Percentiles rank a stretch among this genome's conserved stretches.
phyloP scores from a whole-genome alignment of 1,140 invertebrate species.

The Drosophila pandora region DNA sequence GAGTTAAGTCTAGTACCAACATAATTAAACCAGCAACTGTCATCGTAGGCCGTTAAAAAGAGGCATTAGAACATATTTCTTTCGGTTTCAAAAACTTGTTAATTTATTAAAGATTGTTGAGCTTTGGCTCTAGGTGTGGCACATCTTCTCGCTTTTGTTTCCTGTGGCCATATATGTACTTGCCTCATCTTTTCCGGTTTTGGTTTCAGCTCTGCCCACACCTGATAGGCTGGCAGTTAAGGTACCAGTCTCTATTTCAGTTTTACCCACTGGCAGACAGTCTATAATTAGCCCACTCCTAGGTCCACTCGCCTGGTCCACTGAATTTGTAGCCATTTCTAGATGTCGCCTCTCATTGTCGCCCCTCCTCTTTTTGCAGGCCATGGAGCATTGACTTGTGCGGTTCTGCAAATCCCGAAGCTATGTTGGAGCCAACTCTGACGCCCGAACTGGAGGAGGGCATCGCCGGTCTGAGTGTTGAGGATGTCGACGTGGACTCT shows the following conservation, averaged over 20 bases:
- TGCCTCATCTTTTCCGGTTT: constrained; percentile 7
- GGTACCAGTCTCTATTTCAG: constrained; percentile 16
- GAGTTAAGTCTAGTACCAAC: background rate
- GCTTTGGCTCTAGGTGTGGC: background rate
- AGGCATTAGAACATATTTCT: no score
- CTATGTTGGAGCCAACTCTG: constrained; percentile 62
- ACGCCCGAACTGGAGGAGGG: constrained; percentile 50
- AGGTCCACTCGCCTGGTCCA: constrained; percentile 19
- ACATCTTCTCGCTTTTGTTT: background rate
- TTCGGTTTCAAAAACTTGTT: no score
- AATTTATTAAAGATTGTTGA: no score
- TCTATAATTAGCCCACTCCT: constrained; percentile 45
- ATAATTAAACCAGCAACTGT: constrained; percentile 1
- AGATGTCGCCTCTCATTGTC: constrained; percentile 28
- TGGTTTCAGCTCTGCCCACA: constrained; percentile 24
- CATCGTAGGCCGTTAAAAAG: background rate
- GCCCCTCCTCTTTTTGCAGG: constrained; percentile 38
- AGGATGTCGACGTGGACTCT: constrained; percentile 67
- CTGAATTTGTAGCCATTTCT: constrained; percentile 35
- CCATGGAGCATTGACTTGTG: constrained; percentile 60
- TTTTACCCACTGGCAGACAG: constrained; percentile 7
- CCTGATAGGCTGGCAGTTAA: constrained; percentile 1
- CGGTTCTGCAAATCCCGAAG: constrained; percentile 1
- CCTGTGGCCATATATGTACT: background rate
- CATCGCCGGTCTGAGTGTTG: constrained; percentile 38